Percentiles rank a stretch among this genome's conserved stretches.
Evolutionary conservation across 1,140 invertebrate genomes (phyloP).

Genomic region (Drosophila albomicans): DNA sequence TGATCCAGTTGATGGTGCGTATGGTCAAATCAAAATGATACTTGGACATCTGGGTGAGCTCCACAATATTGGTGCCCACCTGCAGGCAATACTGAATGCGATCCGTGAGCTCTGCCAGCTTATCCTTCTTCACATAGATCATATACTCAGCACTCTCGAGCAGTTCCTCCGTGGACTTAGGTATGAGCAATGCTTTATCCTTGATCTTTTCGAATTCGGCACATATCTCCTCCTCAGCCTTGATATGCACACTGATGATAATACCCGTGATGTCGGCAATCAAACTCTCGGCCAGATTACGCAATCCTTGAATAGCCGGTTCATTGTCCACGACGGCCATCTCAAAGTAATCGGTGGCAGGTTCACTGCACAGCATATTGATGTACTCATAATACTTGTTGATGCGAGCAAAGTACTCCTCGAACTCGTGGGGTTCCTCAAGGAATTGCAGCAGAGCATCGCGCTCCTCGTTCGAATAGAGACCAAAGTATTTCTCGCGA

Average conservation of each 20-base stretch:
- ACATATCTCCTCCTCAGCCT: conserved; percentile 88
- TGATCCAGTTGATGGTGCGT: conserved; percentile 90
- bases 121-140: conserved; percentile 87
- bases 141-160: conserved; percentile 89
- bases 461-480: conserved; percentile 82
- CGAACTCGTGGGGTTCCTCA: conserved; percentile 86
- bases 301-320: conserved; percentile 85
- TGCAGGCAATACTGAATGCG: conserved; percentile 88
- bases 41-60: conserved; percentile 88
- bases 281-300: conserved; percentile 83
- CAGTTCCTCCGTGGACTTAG: conserved; percentile 89
- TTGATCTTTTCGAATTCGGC: conserved; percentile 87
- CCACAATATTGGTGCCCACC: conserved; percentile 88
- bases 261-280: conserved; percentile 86
- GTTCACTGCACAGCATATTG: conserved; percentile 86
- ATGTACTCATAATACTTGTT: conserved; percentile 87
- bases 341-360: conserved; percentile 88
- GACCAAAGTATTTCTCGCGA: conserved; percentile 73
- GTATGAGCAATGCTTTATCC: conserved; percentile 87
- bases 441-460: conserved; percentile 66
- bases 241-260: conserved; percentile 85
- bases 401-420: conserved; percentile 87
- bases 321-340: conserved; percentile 86
- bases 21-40: conserved; percentile 90
- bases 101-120: conserved; percentile 87